These are phyloP conservation scores for Willisornis vidua DNA, from an alignment of 2,113 vertebrate genomes.

Conservation along the genomic window DNA sequence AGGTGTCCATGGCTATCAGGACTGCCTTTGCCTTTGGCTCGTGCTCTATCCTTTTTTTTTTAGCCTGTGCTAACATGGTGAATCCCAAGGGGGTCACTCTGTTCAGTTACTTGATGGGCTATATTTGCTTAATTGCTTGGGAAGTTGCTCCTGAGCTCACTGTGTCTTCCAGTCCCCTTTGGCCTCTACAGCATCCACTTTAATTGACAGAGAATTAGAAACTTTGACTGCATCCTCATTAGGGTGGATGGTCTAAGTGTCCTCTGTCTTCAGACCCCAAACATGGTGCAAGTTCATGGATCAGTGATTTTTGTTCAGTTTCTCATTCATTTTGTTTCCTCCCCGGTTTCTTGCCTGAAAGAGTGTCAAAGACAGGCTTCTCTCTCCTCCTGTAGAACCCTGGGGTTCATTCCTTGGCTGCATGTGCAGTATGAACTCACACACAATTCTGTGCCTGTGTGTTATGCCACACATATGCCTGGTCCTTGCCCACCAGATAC, in stretches of 20 bases:
- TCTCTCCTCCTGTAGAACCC: not conserved
- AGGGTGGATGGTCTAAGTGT: not conserved
- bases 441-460: not conserved
- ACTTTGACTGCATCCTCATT: not conserved
- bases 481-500: not conserved
- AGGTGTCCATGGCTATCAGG: not conserved
- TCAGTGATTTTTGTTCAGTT: not conserved
- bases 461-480: accelerated
- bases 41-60: not conserved
- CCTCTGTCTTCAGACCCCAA: not conserved
- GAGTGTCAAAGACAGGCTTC: not conserved
- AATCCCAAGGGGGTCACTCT: not conserved
- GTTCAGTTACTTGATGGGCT: not conserved
- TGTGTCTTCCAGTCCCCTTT: not conserved
- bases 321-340: not conserved
- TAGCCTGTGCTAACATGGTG: not conserved
- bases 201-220: not conserved
- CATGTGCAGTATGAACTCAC: not conserved
- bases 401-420: accelerated
- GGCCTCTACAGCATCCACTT: not conserved
- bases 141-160: not conserved
- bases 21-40: not conserved
- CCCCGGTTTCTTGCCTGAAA: not conserved
- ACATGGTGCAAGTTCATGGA: not conserved
- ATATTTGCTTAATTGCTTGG: not conserved